Conservation (phyloP, 2,113 vertebrate species). For the Micromys minutus region DNA sequence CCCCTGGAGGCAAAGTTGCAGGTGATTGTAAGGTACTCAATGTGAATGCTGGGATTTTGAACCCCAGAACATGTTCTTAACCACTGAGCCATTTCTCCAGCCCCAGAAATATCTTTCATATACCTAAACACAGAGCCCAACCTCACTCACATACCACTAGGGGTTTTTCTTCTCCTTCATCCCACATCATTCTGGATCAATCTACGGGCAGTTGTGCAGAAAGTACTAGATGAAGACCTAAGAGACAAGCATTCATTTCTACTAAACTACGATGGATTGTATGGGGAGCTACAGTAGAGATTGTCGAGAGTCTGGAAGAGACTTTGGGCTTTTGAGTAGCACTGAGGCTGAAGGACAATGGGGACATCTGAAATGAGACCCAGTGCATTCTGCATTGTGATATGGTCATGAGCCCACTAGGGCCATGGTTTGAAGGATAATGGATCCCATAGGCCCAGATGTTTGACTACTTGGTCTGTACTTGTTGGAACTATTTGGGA, state of each 20-base stretch:
- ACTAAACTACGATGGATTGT: background rate
- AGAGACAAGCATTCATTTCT: background rate
- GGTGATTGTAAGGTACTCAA: too few species aligned
- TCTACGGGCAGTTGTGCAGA: background rate
- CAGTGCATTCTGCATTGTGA: background rate
- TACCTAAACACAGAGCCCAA: background rate
- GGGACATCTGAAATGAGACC: background rate
- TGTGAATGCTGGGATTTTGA: too few species aligned
- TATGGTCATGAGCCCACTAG: background rate
- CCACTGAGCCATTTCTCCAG: background rate
- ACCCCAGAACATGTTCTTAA: too few species aligned
- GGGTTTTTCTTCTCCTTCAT: background rate
- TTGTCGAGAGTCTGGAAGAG: background rate
- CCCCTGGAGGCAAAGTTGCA: too few species aligned
- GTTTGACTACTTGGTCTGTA: background rate
- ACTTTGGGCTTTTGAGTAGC: background rate
- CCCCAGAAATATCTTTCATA: background rate
- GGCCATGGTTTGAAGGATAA: background rate
- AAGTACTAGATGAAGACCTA: background rate
- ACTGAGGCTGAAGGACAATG: background rate
- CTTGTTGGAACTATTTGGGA: background rate
- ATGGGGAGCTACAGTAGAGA: background rate
- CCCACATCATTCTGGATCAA: background rate
- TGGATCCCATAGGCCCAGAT: background rate
- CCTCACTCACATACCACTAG: background rate